phyloP scores from a whole-genome alignment of 2,888 invertebrate genomes.

The Cantharis flavilabris region DNA sequence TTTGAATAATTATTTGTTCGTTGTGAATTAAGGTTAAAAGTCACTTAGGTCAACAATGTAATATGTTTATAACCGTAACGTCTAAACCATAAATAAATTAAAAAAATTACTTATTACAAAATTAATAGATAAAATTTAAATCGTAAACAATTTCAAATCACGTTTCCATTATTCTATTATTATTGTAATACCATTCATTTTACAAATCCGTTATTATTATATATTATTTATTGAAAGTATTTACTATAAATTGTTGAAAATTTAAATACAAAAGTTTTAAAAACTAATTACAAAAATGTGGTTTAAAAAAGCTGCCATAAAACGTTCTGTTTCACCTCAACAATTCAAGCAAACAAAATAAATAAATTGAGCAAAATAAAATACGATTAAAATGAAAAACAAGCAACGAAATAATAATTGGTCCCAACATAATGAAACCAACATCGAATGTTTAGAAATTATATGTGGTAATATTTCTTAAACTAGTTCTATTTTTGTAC shows the following conservation, averaged over 20 bases:
- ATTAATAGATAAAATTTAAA: not conserved
- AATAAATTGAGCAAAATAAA: not conserved
- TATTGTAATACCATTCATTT: slow-evolving; percentile 5
- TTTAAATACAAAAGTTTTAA: slow-evolving; percentile 25
- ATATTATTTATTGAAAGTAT: not conserved
- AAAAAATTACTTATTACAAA: not conserved
- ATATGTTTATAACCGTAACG: slow-evolving; percentile 5
- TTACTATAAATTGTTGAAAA: slow-evolving; percentile 12
- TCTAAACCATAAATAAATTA: not conserved
- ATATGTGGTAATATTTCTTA: not conserved
- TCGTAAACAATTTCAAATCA: slow-evolving; percentile 1
- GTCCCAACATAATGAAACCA: slow-evolving; percentile 21
- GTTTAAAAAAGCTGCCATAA: slow-evolving; percentile 23
- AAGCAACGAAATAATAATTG: slow-evolving; percentile 9
- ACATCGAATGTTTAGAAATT: not conserved
- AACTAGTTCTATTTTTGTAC: slow-evolving; percentile 2
- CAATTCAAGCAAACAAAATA: not conserved
- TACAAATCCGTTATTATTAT: slow-evolving; percentile 2
- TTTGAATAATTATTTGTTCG: not conserved
- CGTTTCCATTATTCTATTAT: not conserved
- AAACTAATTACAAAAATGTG: slow-evolving; percentile 25
- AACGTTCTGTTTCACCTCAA: not conserved
- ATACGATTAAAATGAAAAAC: not conserved
- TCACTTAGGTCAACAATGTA: slow-evolving; percentile 2
- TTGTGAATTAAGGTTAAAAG: slow-evolving; percentile 7